Percentiles rank a stretch among this genome's conserved stretches.
phyloP scores from a whole-genome alignment of 2,113 vertebrate species.

The Ranitomeya imitator region DNA sequence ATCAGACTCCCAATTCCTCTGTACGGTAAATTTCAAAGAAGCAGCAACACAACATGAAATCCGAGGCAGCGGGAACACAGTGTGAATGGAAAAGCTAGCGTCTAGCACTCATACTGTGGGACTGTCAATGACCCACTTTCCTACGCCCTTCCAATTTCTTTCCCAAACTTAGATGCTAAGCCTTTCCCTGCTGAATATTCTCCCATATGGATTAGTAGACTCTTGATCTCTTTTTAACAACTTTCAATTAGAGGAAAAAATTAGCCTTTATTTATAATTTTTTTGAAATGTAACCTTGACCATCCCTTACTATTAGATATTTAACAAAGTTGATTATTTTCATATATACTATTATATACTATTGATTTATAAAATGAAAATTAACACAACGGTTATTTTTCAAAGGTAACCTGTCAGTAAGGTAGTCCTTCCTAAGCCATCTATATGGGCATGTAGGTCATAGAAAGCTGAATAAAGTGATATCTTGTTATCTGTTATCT shows the following conservation, averaged over 20 bases:
- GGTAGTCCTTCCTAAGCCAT: too few relatives aligned
- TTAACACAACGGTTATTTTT: too few relatives aligned
- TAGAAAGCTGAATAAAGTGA: too few relatives aligned
- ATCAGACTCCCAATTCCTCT: background rate
- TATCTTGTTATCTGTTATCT: too few relatives aligned
- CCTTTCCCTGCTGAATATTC: background rate
- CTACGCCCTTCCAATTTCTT: background rate
- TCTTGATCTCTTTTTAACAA: background rate
- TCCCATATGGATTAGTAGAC: background rate
- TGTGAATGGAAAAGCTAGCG: background rate
- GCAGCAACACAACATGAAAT: background rate
- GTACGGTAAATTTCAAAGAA: background rate
- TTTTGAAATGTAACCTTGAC: too few relatives aligned
- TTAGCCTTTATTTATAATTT: background rate
- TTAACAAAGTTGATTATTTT: too few relatives aligned
- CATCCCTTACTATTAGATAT: too few relatives aligned
- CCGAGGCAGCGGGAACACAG: background rate
- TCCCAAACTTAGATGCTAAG: background rate
- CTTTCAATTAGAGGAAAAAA: background rate
- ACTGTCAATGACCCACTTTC: conserved; percentile 20
- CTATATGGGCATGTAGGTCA: too few relatives aligned
- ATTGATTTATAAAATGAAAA: too few relatives aligned
- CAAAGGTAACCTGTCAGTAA: too few relatives aligned
- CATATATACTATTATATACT: too few relatives aligned
- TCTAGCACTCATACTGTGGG: background rate